Conservation (phyloP, 2,113 vertebrate genomes). For the Plestiodon gilberti region DNA sequence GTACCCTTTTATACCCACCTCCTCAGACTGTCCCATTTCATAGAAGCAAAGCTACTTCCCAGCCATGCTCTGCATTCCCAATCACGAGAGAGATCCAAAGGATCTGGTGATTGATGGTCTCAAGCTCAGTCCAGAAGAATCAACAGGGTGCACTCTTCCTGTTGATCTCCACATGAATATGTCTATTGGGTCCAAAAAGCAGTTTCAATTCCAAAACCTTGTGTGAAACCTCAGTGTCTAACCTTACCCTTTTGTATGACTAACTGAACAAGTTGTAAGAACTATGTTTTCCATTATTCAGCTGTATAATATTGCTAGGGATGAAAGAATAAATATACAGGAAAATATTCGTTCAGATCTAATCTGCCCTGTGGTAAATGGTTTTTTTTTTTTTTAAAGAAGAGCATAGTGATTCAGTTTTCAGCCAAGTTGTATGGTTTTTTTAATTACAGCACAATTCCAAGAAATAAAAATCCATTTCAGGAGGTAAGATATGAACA, state of each 20-base stretch:
- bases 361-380: background rate
- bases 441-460: slow-evolving; percentile 86
- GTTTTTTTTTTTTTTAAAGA: slow-evolving; percentile 5
- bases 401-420: slow-evolving; percentile 21
- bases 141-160: background rate
- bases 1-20: background rate
- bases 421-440: slow-evolving; percentile 43
- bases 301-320: background rate
- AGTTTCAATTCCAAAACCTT: background rate
- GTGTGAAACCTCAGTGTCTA: background rate
- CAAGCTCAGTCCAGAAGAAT: background rate
- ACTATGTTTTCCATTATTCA: background rate
- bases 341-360: background rate
- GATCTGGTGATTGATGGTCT: background rate
- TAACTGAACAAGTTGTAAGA: background rate
- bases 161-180: background rate
- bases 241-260: background rate
- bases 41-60: background rate
- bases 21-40: background rate
- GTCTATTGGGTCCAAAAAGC: no score
- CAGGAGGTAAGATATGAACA: slow-evolving; percentile 87
- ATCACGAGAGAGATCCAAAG: background rate
- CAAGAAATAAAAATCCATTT: slow-evolving; percentile 98
- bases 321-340: background rate
- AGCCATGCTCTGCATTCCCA: background rate